Evolutionary conservation across 2,888 invertebrate genomes (phyloP).

Genomic region (Xestia xanthographa): DNA sequence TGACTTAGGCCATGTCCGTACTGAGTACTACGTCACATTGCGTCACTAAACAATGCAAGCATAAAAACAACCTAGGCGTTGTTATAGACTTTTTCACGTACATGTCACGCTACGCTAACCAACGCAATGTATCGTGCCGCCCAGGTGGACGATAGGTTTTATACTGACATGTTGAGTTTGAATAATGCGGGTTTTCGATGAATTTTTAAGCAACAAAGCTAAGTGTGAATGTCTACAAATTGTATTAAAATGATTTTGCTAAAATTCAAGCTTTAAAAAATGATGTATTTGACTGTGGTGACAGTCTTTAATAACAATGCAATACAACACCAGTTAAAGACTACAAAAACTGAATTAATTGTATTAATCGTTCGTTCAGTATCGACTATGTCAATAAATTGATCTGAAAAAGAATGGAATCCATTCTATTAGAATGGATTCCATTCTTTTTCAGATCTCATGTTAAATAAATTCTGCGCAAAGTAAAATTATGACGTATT

Average conservation of each 20-base stretch:
- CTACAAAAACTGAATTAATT: slow-evolving; percentile 1
- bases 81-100: not conserved
- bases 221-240: slow-evolving; percentile 24
- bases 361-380: not conserved
- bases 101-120: slow-evolving; percentile 27
- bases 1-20: not conserved
- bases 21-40: slow-evolving; percentile 19
- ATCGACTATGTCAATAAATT: slow-evolving; percentile 6
- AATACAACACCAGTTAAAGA: not conserved
- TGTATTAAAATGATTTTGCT: slow-evolving; percentile 28
- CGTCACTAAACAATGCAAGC: slow-evolving; percentile 11
- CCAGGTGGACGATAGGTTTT: not conserved
- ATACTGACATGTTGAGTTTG: slow-evolving; percentile 46
- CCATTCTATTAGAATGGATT: slow-evolving; percentile 16
- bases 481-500: slow-evolving; percentile 23
- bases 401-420: slow-evolving; percentile 21
- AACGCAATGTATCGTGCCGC: slow-evolving; percentile 17
- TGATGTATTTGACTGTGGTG: not conserved
- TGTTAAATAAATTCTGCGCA: slow-evolving; percentile 22
- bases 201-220: slow-evolving; percentile 31
- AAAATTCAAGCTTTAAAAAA: slow-evolving; percentile 9
- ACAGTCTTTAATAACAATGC: slow-evolving; percentile 2
- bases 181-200: slow-evolving; percentile 38
- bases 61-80: not conserved
- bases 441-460: slow-evolving; percentile 29